Base-by-base conservation (phyloP, 2,888 invertebrate genomes). In the Campoplex nolae region DNA sequence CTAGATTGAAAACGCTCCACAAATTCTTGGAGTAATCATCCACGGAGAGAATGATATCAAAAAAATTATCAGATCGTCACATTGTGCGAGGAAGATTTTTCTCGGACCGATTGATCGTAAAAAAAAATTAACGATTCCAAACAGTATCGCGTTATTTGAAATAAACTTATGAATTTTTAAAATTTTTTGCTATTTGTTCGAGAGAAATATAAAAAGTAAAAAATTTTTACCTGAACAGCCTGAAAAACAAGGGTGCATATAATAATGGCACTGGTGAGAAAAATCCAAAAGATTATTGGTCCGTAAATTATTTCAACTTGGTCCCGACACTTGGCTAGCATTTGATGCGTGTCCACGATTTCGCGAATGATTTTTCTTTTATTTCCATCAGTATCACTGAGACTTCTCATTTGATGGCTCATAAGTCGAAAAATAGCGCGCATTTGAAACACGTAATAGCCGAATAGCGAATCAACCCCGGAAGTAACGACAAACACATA, bases 391-490 rank as follows among this genome's bases (percentile, higher is more conserved):
- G n/a, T 23, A 28, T 16, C 11, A 18, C 70, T 28, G 16, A 88
- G 67, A 45, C 74, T 80, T 38, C 76, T 83, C 75, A 89, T 82
- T 0, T 81, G 73, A 28, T 45, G 70, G 18, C 80, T 83, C 81
- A 87, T 77, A 3, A 84, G 70, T 18, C 84, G 78, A 62, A 88
- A 84, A 18, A 75, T 73, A 0, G 77, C 84, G 70, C 62, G 68
- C 28, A 89, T 87, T 77, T 88, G 87, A 38, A 89, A 80, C 0
- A 89, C 58, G 75, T 88, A 88, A 70, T 88, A 85, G 38, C 86
- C 85, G 54, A 89, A 90, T 13, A 89, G 70, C 8, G 85, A 78
- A 81, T 90, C 89, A 51, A 89, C 87, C 4, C 88, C 88, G 28
- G 78, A 79, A 18, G 86, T 84, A 8, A 86, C 73, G 75, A 82